These are phyloP conservation scores for Halcyon malimbica DNA, from an alignment of 2,113 vertebrate genomes.

Conservation along the genomic window DNA sequence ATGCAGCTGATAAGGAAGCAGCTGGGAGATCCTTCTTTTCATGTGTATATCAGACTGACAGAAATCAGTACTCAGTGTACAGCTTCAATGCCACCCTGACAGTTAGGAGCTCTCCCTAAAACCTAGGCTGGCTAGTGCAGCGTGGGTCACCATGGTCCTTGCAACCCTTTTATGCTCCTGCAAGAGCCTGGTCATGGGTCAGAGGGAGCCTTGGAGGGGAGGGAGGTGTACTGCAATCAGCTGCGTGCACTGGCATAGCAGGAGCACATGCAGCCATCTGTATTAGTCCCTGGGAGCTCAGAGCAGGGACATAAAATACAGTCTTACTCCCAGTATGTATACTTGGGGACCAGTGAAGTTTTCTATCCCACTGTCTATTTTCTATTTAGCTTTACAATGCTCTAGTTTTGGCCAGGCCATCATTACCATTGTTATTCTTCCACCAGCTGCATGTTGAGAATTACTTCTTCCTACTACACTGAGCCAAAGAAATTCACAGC, in stretches of 20 bases:
- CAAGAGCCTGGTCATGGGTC: background rate
- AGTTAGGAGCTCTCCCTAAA: background rate
- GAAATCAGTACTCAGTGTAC: background rate
- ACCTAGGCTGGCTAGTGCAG: background rate
- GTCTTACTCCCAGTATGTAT: background rate
- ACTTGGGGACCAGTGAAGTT: background rate
- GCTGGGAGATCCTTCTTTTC: background rate
- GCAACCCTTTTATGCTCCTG: background rate
- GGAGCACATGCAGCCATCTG: background rate
- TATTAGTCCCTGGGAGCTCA: background rate
- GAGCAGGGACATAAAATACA: background rate
- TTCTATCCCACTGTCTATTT: background rate
- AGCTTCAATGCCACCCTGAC: fast-evolving
- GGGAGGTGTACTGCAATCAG: background rate
- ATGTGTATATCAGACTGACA: background rate
- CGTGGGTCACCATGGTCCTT: background rate
- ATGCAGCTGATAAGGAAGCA: background rate
- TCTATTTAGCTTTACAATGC: background rate
- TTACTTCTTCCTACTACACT: background rate
- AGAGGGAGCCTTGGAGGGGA: background rate
- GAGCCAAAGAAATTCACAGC: background rate
- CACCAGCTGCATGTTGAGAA: background rate
- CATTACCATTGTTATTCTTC: background rate
- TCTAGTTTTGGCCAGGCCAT: background rate
- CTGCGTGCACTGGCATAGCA: background rate